Conservation (phyloP, 1,140 invertebrate genomes). For the Pseudoatta argentina region DNA sequence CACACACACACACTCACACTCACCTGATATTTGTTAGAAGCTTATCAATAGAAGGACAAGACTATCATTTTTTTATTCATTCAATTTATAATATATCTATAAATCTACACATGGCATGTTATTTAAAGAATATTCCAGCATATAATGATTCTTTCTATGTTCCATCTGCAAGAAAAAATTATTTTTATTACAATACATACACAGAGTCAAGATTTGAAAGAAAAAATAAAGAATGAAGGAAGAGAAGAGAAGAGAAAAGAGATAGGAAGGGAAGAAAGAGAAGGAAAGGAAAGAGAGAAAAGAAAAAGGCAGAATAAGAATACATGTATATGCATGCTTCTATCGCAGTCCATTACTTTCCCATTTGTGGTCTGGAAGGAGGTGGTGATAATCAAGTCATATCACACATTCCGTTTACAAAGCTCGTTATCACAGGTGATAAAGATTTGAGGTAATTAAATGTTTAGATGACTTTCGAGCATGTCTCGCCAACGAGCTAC, state of each 20-base stretch:
- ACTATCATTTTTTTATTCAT: conserved; percentile 18
- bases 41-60: neutral
- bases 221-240: neutral
- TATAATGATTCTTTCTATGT: neutral
- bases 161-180: conserved; percentile 1
- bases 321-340: neutral
- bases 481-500: neutral
- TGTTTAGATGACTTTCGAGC: neutral
- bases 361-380: neutral
- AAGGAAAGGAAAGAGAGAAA: neutral
- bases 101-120: neutral
- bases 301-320: neutral
- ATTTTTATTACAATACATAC: neutral
- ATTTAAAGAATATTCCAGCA: neutral
- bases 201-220: neutral
- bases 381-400: conserved; percentile 31
- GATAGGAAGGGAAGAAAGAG: neutral
- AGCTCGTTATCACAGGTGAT: conserved; percentile 41
- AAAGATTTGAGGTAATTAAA: conserved; percentile 19
- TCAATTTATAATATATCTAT: neutral
- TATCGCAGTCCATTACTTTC: neutral
- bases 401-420: conserved; percentile 7
- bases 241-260: neutral
- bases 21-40: conserved; percentile 9
- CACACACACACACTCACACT: neutral